phyloP scores from a whole-genome alignment of 2,888 invertebrate genomes.

The Rutpela maculata region DNA sequence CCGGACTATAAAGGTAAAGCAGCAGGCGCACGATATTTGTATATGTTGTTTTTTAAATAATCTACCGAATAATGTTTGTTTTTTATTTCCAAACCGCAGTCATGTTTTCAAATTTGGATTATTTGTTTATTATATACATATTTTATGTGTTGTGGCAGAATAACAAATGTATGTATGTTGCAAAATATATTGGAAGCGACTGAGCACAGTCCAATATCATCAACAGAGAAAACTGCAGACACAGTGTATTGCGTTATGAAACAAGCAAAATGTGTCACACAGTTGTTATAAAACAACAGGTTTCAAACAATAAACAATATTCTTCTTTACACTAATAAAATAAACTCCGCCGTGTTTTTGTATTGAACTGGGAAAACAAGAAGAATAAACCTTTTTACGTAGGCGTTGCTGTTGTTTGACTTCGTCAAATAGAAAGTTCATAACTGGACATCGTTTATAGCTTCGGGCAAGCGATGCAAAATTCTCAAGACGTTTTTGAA shows the following conservation, averaged over 20 bases:
- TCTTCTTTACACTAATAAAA: neutral
- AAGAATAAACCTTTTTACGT: neutral
- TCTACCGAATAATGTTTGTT: neutral
- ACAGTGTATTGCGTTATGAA: neutral
- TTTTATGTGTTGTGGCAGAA: constrained; percentile 10
- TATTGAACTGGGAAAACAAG: constrained; percentile 1
- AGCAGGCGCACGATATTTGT: neutral
- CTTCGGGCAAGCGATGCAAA: neutral
- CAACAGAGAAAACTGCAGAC: constrained; percentile 13
- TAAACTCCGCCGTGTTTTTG: neutral
- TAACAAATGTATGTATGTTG: constrained; percentile 5
- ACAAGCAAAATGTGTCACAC: constrained; percentile 11
- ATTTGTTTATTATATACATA: constrained; percentile 13
- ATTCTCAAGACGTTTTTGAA: neutral
- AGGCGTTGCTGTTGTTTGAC: neutral
- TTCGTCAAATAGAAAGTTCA: neutral
- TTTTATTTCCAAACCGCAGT: neutral
- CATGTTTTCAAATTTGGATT: neutral
- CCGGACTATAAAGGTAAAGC: neutral
- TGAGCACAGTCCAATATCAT: constrained; percentile 10
- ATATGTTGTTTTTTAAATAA: neutral
- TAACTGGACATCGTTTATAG: neutral
- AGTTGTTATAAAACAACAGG: constrained; percentile 4
- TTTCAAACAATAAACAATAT: constrained; percentile 1
- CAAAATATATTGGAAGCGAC: neutral